These are phyloP conservation scores for Falco berigora DNA, from an alignment of 2,797 vertebrate genomes.

Conservation along the genomic window DNA sequence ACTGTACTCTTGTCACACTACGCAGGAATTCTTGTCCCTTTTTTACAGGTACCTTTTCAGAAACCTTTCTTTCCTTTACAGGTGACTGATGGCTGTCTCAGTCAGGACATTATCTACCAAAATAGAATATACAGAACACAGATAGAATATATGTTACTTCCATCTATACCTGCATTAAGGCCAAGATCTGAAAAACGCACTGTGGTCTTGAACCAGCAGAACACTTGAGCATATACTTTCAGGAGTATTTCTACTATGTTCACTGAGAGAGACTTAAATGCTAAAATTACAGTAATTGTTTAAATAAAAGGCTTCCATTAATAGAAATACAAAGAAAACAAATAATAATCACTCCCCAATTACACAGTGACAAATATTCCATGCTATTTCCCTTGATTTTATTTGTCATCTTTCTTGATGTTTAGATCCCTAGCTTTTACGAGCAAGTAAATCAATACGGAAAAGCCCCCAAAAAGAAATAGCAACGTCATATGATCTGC, in stretches of 20 bases:
- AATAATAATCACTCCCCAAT: background rate
- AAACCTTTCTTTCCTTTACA: background rate
- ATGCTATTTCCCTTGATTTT: background rate
- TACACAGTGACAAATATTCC: background rate
- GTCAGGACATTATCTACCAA: background rate
- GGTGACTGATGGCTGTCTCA: background rate
- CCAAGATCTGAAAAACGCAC: background rate
- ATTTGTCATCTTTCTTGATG: background rate
- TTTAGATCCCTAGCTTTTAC: background rate
- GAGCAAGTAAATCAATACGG: background rate
- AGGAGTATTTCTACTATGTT: background rate
- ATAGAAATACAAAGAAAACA: background rate
- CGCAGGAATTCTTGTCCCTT: background rate
- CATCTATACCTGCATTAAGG: background rate
- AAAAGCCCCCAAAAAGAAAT: background rate
- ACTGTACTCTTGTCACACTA: background rate
- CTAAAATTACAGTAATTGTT: background rate
- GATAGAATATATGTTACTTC: background rate
- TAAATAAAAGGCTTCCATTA: background rate
- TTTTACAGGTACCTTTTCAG: background rate
- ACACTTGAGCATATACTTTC: background rate
- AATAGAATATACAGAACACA: accelerated
- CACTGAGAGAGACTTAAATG: background rate
- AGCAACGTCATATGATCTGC: background rate
- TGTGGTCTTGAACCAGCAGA: background rate